These are phyloP conservation scores for Cherax quadricarinatus DNA, from an alignment of 1,140 invertebrate genomes.

Conservation along the genomic window DNA sequence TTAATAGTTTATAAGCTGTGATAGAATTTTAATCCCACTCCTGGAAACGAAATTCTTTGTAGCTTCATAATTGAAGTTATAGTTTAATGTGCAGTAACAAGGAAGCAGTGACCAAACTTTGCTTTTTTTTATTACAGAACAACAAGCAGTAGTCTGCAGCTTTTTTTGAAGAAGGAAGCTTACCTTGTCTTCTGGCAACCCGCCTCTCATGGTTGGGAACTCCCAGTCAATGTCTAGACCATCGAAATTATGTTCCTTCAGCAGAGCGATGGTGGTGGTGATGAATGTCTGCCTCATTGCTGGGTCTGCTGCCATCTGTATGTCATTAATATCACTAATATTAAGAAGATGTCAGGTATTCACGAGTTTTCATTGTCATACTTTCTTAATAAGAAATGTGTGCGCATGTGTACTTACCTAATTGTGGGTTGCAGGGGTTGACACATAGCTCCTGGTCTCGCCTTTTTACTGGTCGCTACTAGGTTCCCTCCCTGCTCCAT, in stretches of 20 bases:
- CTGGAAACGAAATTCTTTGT: too few relatives aligned
- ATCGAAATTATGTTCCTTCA: conserved; percentile 86
- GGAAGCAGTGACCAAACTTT: too few relatives aligned
- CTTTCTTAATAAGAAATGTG: neutral
- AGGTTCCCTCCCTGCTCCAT: too few relatives aligned
- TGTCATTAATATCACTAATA: neutral
- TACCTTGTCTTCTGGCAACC: conserved; percentile 71
- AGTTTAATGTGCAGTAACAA: too few relatives aligned
- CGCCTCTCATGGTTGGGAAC: conserved; percentile 78
- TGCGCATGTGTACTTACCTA: too few relatives aligned
- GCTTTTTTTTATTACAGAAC: too few relatives aligned
- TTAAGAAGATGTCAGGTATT: neutral
- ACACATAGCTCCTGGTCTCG: too few relatives aligned
- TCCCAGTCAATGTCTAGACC: conserved; percentile 89
- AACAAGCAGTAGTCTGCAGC: too few relatives aligned
- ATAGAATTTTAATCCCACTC: too few relatives aligned
- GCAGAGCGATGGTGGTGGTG: conserved; percentile 74
- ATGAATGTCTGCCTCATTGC: conserved; percentile 64
- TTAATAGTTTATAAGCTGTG: too few relatives aligned
- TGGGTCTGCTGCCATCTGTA: conserved; percentile 62
- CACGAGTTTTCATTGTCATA: neutral
- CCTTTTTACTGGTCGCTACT: neutral
- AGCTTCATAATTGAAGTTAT: too few relatives aligned
- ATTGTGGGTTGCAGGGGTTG: too few relatives aligned
- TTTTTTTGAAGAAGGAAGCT: conserved; percentile 14